These are phyloP conservation scores for Phorcus lineatus DNA, from an alignment of 2,888 invertebrate genomes.

Conservation along the genomic window DNA sequence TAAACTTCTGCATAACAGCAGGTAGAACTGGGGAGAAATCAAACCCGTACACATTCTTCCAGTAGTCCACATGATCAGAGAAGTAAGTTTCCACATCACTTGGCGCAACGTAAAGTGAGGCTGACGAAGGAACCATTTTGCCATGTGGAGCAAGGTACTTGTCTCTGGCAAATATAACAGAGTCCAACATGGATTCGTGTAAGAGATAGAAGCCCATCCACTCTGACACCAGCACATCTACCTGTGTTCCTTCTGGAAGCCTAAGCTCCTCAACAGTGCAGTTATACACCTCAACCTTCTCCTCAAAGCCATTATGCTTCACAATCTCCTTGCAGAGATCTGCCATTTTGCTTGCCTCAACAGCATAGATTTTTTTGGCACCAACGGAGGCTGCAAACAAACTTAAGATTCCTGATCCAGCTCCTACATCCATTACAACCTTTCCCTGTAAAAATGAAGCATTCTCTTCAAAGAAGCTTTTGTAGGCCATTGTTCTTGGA, in stretches of 20 bases:
- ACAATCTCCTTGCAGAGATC: constrained; percentile 66
- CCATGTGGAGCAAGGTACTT: constrained; percentile 67
- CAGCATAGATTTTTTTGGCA: constrained; percentile 71
- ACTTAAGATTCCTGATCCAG: constrained; percentile 73
- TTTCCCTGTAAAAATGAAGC: constrained; percentile 68
- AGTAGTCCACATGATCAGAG: constrained; percentile 64
- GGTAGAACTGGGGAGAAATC: constrained; percentile 68
- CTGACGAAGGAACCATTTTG: constrained; percentile 68
- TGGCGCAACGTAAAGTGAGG: constrained; percentile 66
- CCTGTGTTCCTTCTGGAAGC: constrained; percentile 63
- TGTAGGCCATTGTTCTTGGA: constrained; percentile 71
- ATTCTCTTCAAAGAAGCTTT: constrained; percentile 69
- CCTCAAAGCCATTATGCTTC: constrained; percentile 60
- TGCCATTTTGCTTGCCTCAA: constrained; percentile 70
- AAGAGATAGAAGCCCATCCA: constrained; percentile 76
- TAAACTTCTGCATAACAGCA: constrained; percentile 45
- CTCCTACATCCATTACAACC: constrained; percentile 78
- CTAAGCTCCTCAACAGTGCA: constrained; percentile 65
- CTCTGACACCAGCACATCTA: constrained; percentile 73
- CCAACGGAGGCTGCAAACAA: constrained; percentile 71
- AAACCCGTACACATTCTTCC: constrained; percentile 73
- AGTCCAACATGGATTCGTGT: constrained; percentile 74
- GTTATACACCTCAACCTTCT: constrained; percentile 66
- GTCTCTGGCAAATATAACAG: constrained; percentile 71
- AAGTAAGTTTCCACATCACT: constrained; percentile 67